phyloP scores from a whole-genome alignment of 2,797 vertebrate species.

The Sebastes cheni region DNA sequence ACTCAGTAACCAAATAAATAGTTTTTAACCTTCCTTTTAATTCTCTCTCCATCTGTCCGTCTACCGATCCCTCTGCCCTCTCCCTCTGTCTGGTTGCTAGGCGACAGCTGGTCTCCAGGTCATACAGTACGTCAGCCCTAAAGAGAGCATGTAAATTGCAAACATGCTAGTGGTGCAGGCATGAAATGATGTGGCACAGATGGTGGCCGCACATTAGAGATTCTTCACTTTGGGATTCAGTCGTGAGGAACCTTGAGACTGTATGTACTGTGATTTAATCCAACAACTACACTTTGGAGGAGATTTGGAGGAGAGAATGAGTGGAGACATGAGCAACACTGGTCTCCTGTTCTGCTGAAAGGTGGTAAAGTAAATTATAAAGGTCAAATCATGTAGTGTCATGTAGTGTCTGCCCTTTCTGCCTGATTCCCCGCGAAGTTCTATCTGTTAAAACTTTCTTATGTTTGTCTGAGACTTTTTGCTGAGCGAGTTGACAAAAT shows the following conservation, averaged over 20 bases:
- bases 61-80: conserved; percentile 1
- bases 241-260: neutral
- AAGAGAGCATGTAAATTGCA: conserved; percentile 31
- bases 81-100: conserved; percentile 45
- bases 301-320: neutral
- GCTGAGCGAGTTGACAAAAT: neutral
- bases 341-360: neutral
- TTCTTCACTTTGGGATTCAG: neutral
- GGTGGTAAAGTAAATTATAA: neutral
- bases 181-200: conserved; percentile 29
- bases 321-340: neutral
- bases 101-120: conserved; percentile 42
- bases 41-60: conserved; percentile 17
- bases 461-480: neutral
- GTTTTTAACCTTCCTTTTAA: neutral
- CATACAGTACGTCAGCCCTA: neutral
- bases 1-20: neutral
- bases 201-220: conserved; percentile 3
- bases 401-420: conserved; percentile 6
- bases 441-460: neutral
- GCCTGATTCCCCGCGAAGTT: neutral
- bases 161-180: neutral
- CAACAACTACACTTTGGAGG: neutral
- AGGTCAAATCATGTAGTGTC: conserved; percentile 5
- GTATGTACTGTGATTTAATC: neutral